Evolutionary conservation across 2,797 vertebrate genomes (phyloP), one percentile per base, ranked within the genome.

Genomic region (Garrulus glandarius): DNA sequence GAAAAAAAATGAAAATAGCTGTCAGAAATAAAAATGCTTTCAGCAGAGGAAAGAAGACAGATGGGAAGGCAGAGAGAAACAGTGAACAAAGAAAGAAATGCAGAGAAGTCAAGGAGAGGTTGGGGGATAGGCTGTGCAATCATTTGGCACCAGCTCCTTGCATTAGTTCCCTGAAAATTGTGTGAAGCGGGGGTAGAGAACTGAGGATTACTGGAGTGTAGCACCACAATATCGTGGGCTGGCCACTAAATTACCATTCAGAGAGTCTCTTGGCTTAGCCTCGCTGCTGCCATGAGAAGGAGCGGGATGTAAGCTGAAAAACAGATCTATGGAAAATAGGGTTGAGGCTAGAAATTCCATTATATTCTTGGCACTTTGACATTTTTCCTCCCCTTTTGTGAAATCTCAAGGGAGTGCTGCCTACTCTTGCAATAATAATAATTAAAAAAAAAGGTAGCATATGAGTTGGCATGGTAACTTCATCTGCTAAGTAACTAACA

Each of bases 401-500:
- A 95, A 81, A 94, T 95, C 96, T 96, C 89, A 89, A 95, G 93
- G 89, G 94, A 96, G 83, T 0, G 1, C 96, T 96, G 93, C 94
- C 95, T 96, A 84, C 93, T 96, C 89, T 82, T 52, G 74, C 71
- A 95, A 94, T 95, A 97, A 95, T 93, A 96, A 94, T 94, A 95
- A 95, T 92, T 78, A 72, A 71, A 68, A 67, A 94, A 89, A 96
- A 80, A 76, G 65, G 83, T 95, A 96, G 93, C 89, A 88, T 91
- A 88, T 79, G 94, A 95, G 97, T 97, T 97, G 97, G 97, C 97
- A 97, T 97, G 97, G 97, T 92, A 97, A 97, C 97, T 93, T 96
- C 94, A 89, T 95, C 92, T 94, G 92, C 94, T 94, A 97, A 95
- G 95, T 96, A 96, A 94, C 95, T 97, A 89, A 94, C 87, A 88